phyloP scores from a whole-genome alignment of 2,797 vertebrate species.

The Aphelocoma californica region DNA sequence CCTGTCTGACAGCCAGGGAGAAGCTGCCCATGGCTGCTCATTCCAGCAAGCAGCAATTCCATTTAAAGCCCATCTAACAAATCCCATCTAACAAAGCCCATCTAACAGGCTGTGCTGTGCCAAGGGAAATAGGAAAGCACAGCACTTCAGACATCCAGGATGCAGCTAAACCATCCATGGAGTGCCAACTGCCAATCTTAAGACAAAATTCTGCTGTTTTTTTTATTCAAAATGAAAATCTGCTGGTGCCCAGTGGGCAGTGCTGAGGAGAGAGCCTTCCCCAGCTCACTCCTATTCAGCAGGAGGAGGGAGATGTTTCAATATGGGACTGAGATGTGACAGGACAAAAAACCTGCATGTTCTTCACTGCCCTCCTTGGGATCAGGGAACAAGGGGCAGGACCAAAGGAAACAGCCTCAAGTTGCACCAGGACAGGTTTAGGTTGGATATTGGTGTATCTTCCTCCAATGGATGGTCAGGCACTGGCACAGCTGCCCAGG shows the following conservation, averaged over 20 bases:
- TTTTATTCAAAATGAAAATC: background rate
- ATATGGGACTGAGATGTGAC: background rate
- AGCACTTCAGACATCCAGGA: background rate
- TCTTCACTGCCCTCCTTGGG: background rate
- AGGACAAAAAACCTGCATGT: background rate
- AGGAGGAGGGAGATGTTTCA: background rate
- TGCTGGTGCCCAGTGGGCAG: background rate
- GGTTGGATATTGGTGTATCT: background rate
- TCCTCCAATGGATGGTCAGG: background rate
- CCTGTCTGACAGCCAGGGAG: background rate
- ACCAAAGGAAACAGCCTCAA: background rate
- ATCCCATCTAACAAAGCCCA: background rate
- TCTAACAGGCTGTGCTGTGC: background rate
- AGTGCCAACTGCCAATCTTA: background rate
- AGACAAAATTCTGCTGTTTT: background rate
- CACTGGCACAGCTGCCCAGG: background rate
- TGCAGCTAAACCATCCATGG: background rate
- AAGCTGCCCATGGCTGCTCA: background rate
- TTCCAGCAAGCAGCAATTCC: background rate
- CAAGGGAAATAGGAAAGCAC: background rate
- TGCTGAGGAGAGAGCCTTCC: background rate
- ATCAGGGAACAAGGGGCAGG: background rate
- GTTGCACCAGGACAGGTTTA: background rate
- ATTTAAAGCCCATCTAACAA: background rate
- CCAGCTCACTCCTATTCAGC: fast-evolving